Conservation (phyloP, 2,888 invertebrate species). For the Chaitophorus viminalis region DNA sequence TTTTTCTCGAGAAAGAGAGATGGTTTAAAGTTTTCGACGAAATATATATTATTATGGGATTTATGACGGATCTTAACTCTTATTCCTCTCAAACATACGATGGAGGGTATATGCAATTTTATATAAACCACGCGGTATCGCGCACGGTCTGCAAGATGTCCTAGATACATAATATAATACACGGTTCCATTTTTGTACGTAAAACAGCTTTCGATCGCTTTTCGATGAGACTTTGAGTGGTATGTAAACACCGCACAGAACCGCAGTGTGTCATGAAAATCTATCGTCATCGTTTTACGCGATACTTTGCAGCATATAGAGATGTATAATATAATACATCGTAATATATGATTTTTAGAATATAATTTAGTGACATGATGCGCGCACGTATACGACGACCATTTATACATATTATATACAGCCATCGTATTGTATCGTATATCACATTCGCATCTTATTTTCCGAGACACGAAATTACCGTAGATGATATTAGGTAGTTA, state of each 20-base stretch:
- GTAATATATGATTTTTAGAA: no score
- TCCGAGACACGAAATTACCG: constrained; percentile 34
- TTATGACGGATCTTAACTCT: neutral
- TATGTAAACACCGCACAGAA: no score
- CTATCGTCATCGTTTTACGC: no score
- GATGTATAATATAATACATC: no score
- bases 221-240: no score
- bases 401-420: neutral
- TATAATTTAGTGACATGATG: no score
- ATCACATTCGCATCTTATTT: constrained; percentile 22
- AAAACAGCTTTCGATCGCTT: neutral
- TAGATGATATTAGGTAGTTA: neutral
- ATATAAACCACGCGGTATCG: no score
- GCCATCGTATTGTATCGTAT: neutral
- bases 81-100: neutral
- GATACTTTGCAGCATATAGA: no score
- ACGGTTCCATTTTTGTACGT: neutral
- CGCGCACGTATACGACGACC: neutral
- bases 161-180: no score
- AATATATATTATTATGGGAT: neutral
- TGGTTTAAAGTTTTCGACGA: constrained; percentile 7
- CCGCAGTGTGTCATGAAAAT: no score
- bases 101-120: no score
- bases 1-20: neutral
- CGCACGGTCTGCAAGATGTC: neutral